Evolutionary conservation across 37 sponge, comb jelly and placozoan genomes (phyloP).

Genomic region (Aphrocallistes beatrix): DNA sequence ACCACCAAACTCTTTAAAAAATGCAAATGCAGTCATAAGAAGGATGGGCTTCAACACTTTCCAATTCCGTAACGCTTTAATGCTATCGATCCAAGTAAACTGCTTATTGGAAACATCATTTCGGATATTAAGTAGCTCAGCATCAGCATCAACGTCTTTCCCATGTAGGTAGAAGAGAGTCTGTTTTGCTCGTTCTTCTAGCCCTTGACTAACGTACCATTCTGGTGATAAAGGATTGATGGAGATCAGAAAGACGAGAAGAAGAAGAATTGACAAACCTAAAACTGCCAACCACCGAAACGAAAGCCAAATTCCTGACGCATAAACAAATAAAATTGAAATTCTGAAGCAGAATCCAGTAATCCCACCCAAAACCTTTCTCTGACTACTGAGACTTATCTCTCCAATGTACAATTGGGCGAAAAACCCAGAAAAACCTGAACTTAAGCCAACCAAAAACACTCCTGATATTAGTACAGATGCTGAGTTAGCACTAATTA

Average conservation of each 20-base stretch:
- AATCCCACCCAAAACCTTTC: background rate
- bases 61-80: background rate
- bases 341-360: background rate
- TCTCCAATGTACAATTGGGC: background rate
- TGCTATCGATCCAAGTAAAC: background rate
- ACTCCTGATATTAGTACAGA: background rate
- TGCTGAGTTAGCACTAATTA: background rate
- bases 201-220: background rate
- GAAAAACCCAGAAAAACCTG: background rate
- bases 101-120: background rate
- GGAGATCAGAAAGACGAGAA: background rate
- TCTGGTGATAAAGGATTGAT: background rate
- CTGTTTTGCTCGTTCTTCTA: background rate
- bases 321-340: background rate
- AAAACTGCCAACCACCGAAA: background rate
- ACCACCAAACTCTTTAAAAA: background rate
- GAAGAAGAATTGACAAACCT: background rate
- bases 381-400: background rate
- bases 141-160: background rate
- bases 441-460: background rate
- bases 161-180: background rate
- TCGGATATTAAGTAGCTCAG: background rate
- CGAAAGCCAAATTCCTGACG: background rate
- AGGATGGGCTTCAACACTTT: slow-evolving; percentile 2
- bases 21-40: background rate